Evolutionary conservation across 2,113 vertebrate species (phyloP).

Genomic region (Lagopus leucura): DNA sequence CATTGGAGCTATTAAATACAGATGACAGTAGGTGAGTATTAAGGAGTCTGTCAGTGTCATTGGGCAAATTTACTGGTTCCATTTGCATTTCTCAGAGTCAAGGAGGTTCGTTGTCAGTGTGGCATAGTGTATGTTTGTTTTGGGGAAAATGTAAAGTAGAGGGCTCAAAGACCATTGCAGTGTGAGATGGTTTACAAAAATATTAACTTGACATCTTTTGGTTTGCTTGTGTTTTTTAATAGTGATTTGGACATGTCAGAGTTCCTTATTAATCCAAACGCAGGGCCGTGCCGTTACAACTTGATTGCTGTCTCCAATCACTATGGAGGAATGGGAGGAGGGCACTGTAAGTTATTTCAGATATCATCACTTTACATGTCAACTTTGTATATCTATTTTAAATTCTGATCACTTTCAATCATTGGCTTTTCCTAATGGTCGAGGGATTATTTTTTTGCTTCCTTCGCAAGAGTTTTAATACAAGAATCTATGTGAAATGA

Average conservation of each 20-base stretch:
- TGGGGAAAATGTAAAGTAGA: background rate
- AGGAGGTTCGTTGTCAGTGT: background rate
- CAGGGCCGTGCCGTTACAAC: slow-evolving; percentile 94
- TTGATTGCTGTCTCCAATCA: slow-evolving; percentile 99
- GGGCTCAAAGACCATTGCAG: background rate
- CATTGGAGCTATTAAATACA: background rate
- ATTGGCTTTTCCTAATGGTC: background rate
- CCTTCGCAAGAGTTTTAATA: background rate
- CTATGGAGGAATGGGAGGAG: slow-evolving; percentile 98
- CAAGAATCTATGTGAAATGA: background rate
- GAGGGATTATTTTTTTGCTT: background rate
- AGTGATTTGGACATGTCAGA: slow-evolving; percentile 99
- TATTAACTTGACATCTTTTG: slow-evolving; percentile 16
- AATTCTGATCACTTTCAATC: background rate
- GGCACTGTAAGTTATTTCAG: slow-evolving; percentile 91
- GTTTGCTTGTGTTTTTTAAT: slow-evolving; percentile 52
- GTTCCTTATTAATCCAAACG: slow-evolving; percentile 98
- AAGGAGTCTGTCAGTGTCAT: background rate
- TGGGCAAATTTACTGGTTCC: background rate
- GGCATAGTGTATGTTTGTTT: background rate
- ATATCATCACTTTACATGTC: background rate
- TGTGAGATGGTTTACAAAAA: slow-evolving; percentile 3
- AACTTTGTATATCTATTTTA: background rate
- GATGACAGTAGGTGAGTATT: background rate
- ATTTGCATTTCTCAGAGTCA: background rate